Base-by-base conservation (phyloP, 2,797 vertebrate species). In the Avahi laniger region DNA sequence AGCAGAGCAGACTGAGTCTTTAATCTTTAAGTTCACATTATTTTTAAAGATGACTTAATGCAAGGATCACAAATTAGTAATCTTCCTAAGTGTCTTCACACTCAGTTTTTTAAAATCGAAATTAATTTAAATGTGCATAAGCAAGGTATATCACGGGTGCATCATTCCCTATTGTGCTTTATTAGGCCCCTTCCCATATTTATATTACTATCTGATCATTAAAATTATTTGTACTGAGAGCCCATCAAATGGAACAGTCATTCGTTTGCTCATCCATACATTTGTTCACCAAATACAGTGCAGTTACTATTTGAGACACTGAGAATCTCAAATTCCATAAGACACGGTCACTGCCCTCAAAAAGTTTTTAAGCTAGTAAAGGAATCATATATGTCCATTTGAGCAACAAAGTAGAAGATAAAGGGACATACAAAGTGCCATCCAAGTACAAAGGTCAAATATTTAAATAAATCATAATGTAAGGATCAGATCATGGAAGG, bases 41-140 rank as follows among this genome's bases (percentile, higher is more conserved):
- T 86, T 75, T 80, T 93, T 30, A 13, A 43, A 84, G 72, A 76
- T 35, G 13, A 95, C 1, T 14, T 85, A 87, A 69, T 63, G 46
- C 13, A 52, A 13, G 14, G 26, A 79, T 75, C 22, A 10, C 17
- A 88, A 95, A 67, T 59, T 48, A 81, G 33, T 50, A 69, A 65
- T 52, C 8, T 78, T 89, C 28, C 0, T 59, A 65, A 75, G 33
- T 63, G 50, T 84, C 67, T 91, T 69, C 24, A 82, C 59, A 84
- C 8, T 93, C 9, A 2, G 54, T 14, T 84, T 91, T 93, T 38
- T 63, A 79, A 94, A 92, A 61, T 0, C 2, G 75, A 86, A 94
- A 70, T 73, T 88, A 91, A 88, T 83, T n/a, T 82, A 26, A 90
- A 46, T 79, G 33, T 73, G 5, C 33, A 30, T 61, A 93, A 97